Conservation (phyloP, 2,797 vertebrate species). For the Notamacropus eugenii region DNA sequence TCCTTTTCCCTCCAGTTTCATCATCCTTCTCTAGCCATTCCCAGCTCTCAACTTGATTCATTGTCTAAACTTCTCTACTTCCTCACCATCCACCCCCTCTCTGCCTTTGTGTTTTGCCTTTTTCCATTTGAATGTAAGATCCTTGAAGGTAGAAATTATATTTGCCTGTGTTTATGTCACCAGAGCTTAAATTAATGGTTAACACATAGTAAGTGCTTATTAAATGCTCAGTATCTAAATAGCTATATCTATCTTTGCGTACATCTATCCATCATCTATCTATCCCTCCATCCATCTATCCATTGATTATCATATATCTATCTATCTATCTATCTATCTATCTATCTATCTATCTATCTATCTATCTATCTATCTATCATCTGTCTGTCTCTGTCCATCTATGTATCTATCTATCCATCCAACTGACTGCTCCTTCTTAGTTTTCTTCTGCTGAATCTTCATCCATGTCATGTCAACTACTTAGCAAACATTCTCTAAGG, state of each 20-base stretch:
- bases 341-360: too few relatives aligned
- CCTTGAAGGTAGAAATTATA: not conserved
- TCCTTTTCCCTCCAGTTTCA: not conserved
- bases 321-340: too few relatives aligned
- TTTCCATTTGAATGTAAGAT: not conserved
- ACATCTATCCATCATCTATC: too few relatives aligned
- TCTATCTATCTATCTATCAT: too few relatives aligned
- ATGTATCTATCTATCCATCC: not conserved
- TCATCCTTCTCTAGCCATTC: not conserved
- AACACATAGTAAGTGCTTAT: not conserved
- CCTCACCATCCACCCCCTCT: not conserved
- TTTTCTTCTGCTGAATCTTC: not conserved
- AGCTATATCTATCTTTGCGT: not conserved
- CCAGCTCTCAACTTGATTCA: not conserved
- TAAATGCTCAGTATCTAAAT: not conserved
- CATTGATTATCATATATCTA: too few relatives aligned
- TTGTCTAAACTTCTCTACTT: not conserved
- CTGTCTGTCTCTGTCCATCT: too few relatives aligned
- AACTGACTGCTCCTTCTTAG: not conserved
- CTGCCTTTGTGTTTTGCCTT: not conserved
- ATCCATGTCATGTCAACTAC: not conserved
- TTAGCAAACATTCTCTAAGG: not conserved
- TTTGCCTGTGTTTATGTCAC: not conserved
- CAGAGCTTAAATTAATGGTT: not conserved
- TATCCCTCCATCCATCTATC: too few relatives aligned